phyloP scores from a whole-genome alignment of 2,113 vertebrate species.

The Rhea pennata region DNA sequence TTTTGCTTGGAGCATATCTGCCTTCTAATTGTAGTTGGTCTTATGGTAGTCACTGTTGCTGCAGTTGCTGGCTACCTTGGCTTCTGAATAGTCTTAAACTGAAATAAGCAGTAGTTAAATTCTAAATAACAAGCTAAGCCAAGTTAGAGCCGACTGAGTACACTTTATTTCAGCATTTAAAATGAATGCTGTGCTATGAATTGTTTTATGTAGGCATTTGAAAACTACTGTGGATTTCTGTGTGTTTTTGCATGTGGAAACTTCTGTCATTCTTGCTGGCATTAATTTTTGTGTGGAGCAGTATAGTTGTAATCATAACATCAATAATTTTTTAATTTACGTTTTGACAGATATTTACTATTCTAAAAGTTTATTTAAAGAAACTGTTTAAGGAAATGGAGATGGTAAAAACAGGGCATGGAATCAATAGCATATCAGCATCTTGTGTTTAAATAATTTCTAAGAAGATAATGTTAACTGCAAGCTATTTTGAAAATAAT shows the following conservation, averaged over 20 bases:
- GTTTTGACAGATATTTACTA: neutral
- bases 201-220: neutral
- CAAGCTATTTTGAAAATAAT: neutral
- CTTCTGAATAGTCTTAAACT: neutral
- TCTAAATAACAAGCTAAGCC: neutral
- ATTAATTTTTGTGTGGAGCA: neutral
- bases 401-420: neutral
- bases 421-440: neutral
- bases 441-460: neutral
- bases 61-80: neutral
- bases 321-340: neutral
- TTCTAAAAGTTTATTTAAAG: neutral
- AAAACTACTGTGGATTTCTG: neutral
- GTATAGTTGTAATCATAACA: neutral
- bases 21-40: neutral
- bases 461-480: neutral
- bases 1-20: neutral
- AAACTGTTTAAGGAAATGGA: neutral
- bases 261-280: neutral
- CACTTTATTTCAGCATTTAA: neutral
- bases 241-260: neutral
- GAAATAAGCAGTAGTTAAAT: neutral
- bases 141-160: neutral
- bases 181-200: neutral
- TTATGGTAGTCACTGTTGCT: neutral